These are phyloP conservation scores for Athalia cordata DNA, from an alignment of 2,888 invertebrate species.

Conservation along the genomic window DNA sequence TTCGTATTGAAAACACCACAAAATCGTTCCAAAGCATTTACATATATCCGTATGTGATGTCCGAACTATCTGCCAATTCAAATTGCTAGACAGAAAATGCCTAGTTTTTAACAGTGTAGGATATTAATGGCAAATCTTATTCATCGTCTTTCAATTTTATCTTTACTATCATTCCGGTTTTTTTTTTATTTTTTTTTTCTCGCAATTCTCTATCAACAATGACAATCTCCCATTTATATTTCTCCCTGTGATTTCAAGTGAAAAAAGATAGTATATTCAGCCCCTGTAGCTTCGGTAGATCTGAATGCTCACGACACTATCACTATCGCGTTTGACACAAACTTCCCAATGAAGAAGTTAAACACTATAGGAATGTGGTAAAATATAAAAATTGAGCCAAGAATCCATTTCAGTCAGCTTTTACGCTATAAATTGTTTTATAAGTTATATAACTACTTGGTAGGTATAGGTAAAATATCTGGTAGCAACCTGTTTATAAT, in stretches of 20 bases:
- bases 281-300: constrained; percentile 20
- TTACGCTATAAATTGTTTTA: constrained; percentile 24
- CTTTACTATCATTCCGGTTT: constrained; percentile 32
- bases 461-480: constrained; percentile 29
- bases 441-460: constrained; percentile 12
- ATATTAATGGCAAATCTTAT: constrained; percentile 10
- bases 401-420: constrained; percentile 38
- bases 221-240: constrained; percentile 34
- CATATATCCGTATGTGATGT: constrained; percentile 44
- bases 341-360: constrained; percentile 38
- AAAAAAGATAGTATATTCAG: constrained; percentile 27
- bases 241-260: constrained; percentile 13
- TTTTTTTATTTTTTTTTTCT: not conserved
- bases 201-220: constrained; percentile 9
- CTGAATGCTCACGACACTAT: constrained; percentile 25
- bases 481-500: constrained; percentile 11
- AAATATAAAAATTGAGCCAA: constrained; percentile 23
- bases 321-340: constrained; percentile 14
- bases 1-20: constrained; percentile 59
- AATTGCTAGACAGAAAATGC: constrained; percentile 60
- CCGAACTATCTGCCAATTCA: constrained; percentile 56
- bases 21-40: constrained; percentile 52
- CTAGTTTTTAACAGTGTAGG: constrained; percentile 48
- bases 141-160: constrained; percentile 32
- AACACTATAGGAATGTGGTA: constrained; percentile 35